Conservation (phyloP, 2,113 vertebrate species). For the Esox niger region DNA sequence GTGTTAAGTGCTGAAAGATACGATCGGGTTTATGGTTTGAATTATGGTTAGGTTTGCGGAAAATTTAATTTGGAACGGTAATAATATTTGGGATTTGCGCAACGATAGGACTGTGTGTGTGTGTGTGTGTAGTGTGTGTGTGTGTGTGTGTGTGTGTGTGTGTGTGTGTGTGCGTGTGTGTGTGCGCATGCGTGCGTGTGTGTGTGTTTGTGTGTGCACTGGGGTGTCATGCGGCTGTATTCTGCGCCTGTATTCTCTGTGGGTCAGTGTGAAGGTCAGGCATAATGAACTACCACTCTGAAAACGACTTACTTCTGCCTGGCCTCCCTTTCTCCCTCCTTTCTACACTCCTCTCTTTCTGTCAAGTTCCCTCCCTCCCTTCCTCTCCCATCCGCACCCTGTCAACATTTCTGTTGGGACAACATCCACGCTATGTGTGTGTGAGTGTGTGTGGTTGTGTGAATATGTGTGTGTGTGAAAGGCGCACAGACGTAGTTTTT, state of each 20-base stretch:
- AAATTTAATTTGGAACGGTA: no score
- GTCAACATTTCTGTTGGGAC: constrained; percentile 47
- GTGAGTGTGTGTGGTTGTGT: no score
- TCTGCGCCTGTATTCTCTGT: constrained; percentile 33
- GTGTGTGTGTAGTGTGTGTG: no score
- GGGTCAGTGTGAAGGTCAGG: constrained; percentile 52
- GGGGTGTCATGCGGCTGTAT: constrained; percentile 4
- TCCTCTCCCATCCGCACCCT: constrained; percentile 20
- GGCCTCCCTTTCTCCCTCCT: constrained; percentile 41
- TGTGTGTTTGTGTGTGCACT: no score
- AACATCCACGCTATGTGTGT: no score
- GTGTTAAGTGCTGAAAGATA: no score
- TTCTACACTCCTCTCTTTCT: constrained; percentile 10
- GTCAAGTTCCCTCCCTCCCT: constrained; percentile 41
- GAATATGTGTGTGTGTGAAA: no score
- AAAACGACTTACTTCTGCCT: constrained; percentile 54
- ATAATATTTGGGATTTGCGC: no score
- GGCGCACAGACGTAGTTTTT: constrained; percentile 4
- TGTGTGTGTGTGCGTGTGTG: not conserved
- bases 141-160: constrained; percentile 12
- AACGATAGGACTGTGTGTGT: no score
- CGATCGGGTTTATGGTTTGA: no score
- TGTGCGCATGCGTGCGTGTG: no score
- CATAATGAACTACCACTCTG: constrained; percentile 47
- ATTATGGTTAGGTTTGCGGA: no score